phyloP scores from a whole-genome alignment of 92 coral and sea anemone genomes.

The Epizoanthus fatuus region DNA sequence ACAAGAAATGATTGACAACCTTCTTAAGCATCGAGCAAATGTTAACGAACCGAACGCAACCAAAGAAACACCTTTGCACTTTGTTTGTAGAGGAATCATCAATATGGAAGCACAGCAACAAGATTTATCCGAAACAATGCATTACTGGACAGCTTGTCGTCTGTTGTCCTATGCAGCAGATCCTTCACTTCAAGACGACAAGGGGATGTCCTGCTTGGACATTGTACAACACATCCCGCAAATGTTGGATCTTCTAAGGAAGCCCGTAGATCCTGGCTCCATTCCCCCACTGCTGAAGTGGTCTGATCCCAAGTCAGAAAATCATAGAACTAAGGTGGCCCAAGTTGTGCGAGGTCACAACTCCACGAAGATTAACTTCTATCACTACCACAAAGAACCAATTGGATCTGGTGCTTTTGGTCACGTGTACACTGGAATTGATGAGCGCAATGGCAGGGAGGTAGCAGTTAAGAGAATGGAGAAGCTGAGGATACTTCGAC shows the following conservation, averaged over 20 bases:
- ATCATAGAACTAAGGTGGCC: background rate
- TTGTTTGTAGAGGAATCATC: slow-evolving; percentile 10
- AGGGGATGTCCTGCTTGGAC: background rate
- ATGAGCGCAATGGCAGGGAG: background rate
- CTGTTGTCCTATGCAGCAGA: background rate
- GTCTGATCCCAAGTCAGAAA: background rate
- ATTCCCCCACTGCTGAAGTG: background rate
- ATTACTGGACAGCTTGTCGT: slow-evolving; percentile 33
- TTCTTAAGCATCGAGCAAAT: slow-evolving; percentile 29
- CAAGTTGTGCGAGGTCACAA: background rate
- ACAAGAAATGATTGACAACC: slow-evolving; percentile 30
- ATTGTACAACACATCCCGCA: background rate
- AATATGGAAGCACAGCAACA: background rate
- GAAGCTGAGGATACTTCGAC: background rate
- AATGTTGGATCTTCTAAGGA: background rate
- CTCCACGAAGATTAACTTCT: background rate
- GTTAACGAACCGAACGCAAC: background rate
- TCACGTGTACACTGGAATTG: slow-evolving; percentile 10
- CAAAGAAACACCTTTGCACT: slow-evolving; percentile 26
- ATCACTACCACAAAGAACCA: background rate
- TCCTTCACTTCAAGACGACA: background rate
- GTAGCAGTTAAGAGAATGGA: background rate
- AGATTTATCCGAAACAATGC: slow-evolving; percentile 6
- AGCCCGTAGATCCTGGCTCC: background rate
- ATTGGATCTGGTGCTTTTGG: slow-evolving; percentile 4